Evolutionary conservation across 2,888 invertebrate genomes (phyloP).

Genomic region (Loripinus fragilis): DNA sequence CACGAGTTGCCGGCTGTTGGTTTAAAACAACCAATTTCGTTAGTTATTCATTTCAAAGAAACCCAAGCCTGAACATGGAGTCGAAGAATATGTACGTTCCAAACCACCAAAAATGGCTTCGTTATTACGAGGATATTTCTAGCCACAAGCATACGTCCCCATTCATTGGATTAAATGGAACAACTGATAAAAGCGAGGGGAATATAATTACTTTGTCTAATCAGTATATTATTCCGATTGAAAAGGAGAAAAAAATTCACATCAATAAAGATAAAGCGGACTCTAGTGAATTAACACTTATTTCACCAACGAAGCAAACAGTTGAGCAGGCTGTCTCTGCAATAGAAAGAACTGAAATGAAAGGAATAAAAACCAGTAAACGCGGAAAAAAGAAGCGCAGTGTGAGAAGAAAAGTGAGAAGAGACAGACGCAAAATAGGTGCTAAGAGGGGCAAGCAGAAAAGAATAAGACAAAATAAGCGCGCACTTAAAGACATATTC

Average conservation of each 20-base stretch:
- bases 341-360: slow-evolving; percentile 3
- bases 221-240: neutral
- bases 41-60: neutral
- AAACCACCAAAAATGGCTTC: neutral
- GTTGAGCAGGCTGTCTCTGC: slow-evolving; percentile 23
- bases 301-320: slow-evolving; percentile 29
- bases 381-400: no score
- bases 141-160: neutral
- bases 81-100: neutral
- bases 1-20: no score
- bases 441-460: neutral
- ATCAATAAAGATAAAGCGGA: neutral
- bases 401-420: neutral
- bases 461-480: neutral
- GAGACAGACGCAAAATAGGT: neutral
- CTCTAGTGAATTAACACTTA: neutral
- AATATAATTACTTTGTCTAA: neutral
- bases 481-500: neutral
- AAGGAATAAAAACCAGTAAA: neutral
- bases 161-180: neutral
- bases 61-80: neutral
- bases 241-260: neutral
- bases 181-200: neutral
- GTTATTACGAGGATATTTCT: neutral
- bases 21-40: neutral